Evolutionary conservation across 2,113 vertebrate genomes (phyloP).

Genomic region (Oplegnathus fasciatus): DNA sequence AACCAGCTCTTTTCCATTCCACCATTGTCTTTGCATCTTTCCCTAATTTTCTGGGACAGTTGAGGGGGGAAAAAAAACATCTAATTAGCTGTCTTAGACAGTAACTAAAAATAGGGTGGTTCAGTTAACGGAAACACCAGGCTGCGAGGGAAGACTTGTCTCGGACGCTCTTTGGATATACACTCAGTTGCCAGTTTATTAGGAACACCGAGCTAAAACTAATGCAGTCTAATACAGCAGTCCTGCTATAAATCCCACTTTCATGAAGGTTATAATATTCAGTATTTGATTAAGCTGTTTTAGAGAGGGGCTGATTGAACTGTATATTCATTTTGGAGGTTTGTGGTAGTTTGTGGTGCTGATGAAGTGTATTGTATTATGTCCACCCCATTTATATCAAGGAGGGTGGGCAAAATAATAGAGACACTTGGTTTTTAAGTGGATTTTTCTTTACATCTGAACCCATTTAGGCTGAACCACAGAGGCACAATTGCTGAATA

Average conservation of each 20-base stretch:
- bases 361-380: background rate
- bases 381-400: background rate
- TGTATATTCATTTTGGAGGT: background rate
- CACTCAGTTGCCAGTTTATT: background rate
- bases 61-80: background rate
- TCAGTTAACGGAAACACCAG: background rate
- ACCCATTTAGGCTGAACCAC: background rate
- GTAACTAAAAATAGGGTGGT: background rate
- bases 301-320: background rate
- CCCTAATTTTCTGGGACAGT: background rate
- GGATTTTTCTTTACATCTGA: background rate
- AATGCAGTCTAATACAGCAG: background rate
- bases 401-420: background rate
- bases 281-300: background rate
- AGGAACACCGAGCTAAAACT: background rate
- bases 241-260: background rate
- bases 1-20: background rate
- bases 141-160: background rate
- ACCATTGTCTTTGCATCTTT: constrained; percentile 5
- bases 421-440: background rate
- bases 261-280: background rate
- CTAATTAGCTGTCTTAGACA: constrained; percentile 3
- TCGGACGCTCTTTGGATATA: background rate
- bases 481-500: background rate
- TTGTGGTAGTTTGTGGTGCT: background rate